Base-by-base conservation (phyloP, 2,113 vertebrate genomes). In the Xyliphius kryptos region DNA sequence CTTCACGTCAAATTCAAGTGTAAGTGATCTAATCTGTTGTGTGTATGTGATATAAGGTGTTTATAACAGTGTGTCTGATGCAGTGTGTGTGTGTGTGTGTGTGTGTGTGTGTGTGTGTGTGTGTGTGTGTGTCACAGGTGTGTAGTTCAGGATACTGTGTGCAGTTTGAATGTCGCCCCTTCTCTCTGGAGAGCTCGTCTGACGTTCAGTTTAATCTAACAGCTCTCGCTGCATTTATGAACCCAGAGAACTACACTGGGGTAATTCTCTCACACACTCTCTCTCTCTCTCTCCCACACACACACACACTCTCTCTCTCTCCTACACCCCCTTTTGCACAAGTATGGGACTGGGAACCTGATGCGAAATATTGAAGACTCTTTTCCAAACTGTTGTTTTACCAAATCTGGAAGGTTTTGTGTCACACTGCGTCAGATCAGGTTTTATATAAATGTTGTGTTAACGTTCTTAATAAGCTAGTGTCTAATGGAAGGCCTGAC, bases 211-310 rank as follows among this genome's bases (percentile, higher is more conserved):
- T 73, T 40, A 2, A 6, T 0, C 26, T 68, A 61, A 65, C 0
- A 0, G 44, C 56, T 4, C 0, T 40, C 6, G 15, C 44, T 5
- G 9, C 1, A 1, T 55, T 68, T 37, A 50, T 21, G 3, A 65
- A 65, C 46, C 2, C 21, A 12, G 12, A 57, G 32, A 2, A 57
- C 1, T 50, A 43, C 21, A 43, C 51, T 26, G 26, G 15, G 52
- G 66, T 63, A 50, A 63, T 26, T 26, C 32, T 48, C 53, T 56
- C 44, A 44, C 38, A 55, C 52, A 55, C 52, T 26, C 21, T 26
- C 55, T 41, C 17, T 17, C n/a, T 16, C 13, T 48, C 12, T 19
- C 37, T 47, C 14, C 38, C 53, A 66, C 43, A 56, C 17, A 65
- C 53, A 56, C 20, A 55, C 38, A 47, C 13, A 48, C 16, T 12